Conservation (phyloP, 2,797 vertebrate species). For the Nyctibius grandis region DNA sequence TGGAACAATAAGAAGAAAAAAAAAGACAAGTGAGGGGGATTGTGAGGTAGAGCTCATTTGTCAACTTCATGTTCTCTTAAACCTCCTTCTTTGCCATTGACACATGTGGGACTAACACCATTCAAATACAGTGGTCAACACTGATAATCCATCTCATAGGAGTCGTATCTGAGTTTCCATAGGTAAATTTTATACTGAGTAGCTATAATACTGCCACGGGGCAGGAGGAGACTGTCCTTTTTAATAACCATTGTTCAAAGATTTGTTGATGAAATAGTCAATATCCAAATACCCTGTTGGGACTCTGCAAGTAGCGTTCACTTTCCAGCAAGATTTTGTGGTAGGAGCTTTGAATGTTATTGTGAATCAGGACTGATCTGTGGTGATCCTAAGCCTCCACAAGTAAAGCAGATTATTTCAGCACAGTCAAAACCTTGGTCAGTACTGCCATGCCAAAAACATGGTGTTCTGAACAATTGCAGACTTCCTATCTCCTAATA, state of each 20-base stretch:
- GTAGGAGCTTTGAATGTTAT: not conserved
- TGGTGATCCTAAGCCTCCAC: not conserved
- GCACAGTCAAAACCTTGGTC: not conserved
- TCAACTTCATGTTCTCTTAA: not conserved
- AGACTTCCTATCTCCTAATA: not conserved
- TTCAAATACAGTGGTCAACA: not conserved
- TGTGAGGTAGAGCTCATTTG: not conserved
- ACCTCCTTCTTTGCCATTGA: not conserved
- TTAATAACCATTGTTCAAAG: not conserved
- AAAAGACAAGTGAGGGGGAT: not conserved
- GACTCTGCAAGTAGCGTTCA: not conserved
- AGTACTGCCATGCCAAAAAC: not conserved
- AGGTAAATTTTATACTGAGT: not conserved
- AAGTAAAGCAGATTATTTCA: not conserved
- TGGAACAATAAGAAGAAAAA: not conserved
- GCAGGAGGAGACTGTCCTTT: not conserved
- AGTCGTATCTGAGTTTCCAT: not conserved
- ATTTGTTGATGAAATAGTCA: not conserved
- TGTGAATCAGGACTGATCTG: not conserved
- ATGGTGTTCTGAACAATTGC: not conserved
- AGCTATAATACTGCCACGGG: not conserved
- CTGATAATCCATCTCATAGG: accelerated
- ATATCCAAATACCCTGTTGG: not conserved
- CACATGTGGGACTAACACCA: not conserved
- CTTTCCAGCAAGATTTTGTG: not conserved